Evolutionary conservation across 2,888 invertebrate species (phyloP).

Genomic region (Epinotia brunnichana): DNA sequence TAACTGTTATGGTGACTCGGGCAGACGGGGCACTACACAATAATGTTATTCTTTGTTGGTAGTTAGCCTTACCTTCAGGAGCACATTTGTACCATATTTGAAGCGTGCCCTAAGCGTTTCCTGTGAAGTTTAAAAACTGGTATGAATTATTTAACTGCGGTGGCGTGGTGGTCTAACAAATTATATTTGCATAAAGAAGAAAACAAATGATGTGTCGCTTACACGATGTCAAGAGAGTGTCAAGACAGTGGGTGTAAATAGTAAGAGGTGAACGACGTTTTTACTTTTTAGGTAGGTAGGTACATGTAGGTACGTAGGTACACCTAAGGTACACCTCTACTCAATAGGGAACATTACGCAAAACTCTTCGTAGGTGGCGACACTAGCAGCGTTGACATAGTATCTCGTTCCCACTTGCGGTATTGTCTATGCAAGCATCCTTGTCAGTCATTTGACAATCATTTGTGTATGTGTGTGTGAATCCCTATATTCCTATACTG

Average conservation of each 20-base stretch:
- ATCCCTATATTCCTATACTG: too few species aligned
- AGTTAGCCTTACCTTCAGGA: too few species aligned
- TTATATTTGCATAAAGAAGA: constrained; percentile 25
- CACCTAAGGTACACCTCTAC: too few species aligned
- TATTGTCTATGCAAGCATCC: too few species aligned
- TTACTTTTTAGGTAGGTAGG: too few species aligned
- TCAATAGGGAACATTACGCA: too few species aligned
- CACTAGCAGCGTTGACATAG: too few species aligned
- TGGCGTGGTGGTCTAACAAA: not conserved
- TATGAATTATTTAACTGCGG: not conserved
- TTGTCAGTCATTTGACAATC: too few species aligned
- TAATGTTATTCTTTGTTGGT: not conserved
- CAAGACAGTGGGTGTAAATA: not conserved
- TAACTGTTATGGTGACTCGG: not conserved
- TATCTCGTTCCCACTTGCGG: too few species aligned
- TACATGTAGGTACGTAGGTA: too few species aligned
- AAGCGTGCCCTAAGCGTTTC: not conserved
- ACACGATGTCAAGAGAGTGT: not conserved
- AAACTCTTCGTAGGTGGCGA: too few species aligned
- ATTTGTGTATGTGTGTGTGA: too few species aligned
- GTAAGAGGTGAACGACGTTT: constrained; percentile 19
- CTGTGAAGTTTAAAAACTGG: constrained; percentile 13
- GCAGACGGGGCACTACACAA: not conserved
- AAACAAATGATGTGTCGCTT: constrained; percentile 20
- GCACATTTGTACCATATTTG: not conserved